phyloP scores from a whole-genome alignment of 2,888 invertebrate genomes.

The Leptopilina syphax region DNA sequence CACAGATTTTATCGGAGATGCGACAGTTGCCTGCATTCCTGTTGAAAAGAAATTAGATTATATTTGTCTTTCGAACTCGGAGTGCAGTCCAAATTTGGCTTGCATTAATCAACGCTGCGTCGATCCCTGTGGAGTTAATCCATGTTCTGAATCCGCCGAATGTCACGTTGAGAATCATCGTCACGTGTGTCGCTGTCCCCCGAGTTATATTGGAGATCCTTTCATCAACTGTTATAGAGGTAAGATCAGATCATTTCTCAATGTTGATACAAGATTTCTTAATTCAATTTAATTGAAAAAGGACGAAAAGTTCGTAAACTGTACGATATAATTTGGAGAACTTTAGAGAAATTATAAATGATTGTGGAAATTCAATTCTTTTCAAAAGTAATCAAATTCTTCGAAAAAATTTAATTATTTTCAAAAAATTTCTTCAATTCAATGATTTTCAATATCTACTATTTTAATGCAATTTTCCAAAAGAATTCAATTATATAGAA shows the following conservation, averaged over 20 bases:
- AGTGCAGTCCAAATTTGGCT: conserved; percentile 85
- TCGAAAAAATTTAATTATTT: too few relatives aligned
- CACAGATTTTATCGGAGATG: conserved; percentile 90
- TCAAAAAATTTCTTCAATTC: too few relatives aligned
- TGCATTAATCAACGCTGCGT: conserved; percentile 86
- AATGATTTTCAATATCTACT: too few relatives aligned
- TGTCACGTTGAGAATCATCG: conserved; percentile 87
- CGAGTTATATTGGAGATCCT: conserved; percentile 88
- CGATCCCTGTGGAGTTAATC: conserved; percentile 86
- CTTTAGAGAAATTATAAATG: too few relatives aligned
- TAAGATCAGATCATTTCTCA: conserved; percentile 55
- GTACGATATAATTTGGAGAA: too few relatives aligned
- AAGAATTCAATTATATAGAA: too few relatives aligned
- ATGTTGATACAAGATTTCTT: too few relatives aligned
- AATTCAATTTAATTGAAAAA: too few relatives aligned
- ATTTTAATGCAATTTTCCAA: too few relatives aligned
- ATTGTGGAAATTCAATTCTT: too few relatives aligned
- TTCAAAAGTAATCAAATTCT: too few relatives aligned
- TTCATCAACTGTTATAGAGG: conserved; percentile 84
- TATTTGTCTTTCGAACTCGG: conserved; percentile 85
- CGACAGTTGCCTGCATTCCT: conserved; percentile 88
- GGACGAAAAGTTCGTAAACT: too few relatives aligned
- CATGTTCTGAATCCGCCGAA: conserved; percentile 88
- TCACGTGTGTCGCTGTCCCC: conserved; percentile 87
- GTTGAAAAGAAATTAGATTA: conserved; percentile 74